Evolutionary conservation across 1,140 invertebrate species (phyloP).

Genomic region (Lethocerus indicus): DNA sequence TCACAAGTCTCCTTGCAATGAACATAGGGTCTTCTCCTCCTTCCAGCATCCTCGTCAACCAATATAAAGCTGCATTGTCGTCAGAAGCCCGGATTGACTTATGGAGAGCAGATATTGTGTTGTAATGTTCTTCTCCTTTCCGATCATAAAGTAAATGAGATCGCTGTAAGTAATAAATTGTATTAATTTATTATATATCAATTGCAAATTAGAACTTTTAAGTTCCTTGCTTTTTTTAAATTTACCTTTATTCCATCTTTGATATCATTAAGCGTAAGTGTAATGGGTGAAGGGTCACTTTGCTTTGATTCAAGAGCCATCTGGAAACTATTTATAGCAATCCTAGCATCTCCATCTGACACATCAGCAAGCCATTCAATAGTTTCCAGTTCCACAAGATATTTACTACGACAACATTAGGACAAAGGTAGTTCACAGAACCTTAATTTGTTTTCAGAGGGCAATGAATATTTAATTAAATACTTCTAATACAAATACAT

Average conservation of each 20-base stretch:
- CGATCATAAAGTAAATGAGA: conserved; percentile 60
- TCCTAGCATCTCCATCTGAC: conserved; percentile 65
- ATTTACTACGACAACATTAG: conserved; percentile 3
- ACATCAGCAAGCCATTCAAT: conserved; percentile 52
- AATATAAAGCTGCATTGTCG: conserved; percentile 66
- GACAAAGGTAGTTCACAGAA: not conserved
- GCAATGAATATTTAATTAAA: too few relatives aligned
- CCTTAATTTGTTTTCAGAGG: too few relatives aligned
- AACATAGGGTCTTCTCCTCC: conserved; percentile 73
- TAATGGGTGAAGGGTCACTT: conserved; percentile 19
- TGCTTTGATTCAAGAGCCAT: conserved; percentile 40
- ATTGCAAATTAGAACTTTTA: not conserved
- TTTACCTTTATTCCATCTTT: conserved; percentile 41
- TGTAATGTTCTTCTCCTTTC: conserved; percentile 69
- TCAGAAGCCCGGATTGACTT: conserved; percentile 73
- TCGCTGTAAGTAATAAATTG: conserved; percentile 29
- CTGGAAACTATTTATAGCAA: conserved; percentile 58
- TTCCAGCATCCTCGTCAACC: conserved; percentile 61
- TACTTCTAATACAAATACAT: too few relatives aligned
- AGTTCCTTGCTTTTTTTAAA: not conserved
- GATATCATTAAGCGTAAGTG: conserved; percentile 40
- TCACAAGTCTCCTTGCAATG: conserved; percentile 56
- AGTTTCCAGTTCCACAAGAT: conserved; percentile 37
- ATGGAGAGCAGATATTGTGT: conserved; percentile 64
- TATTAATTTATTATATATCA: not conserved